These are phyloP conservation scores for Unio delphinus DNA, from an alignment of 2,888 invertebrate genomes.

Conservation along the genomic window DNA sequence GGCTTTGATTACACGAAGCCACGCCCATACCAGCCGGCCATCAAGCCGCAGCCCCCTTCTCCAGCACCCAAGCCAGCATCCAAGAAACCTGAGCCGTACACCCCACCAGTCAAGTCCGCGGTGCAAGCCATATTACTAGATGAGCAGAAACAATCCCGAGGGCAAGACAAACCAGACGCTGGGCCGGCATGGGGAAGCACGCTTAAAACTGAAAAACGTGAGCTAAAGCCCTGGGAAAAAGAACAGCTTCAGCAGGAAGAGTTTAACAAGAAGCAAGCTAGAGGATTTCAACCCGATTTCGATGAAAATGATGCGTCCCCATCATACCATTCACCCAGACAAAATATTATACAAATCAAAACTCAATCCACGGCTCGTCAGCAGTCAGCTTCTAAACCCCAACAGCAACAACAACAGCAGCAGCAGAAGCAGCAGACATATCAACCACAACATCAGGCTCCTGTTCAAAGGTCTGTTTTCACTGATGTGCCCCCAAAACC, in stretches of 20 bases:
- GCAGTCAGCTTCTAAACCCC: constrained; percentile 8
- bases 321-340: constrained; percentile 19
- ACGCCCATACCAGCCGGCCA: constrained; percentile 13
- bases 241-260: constrained; percentile 35
- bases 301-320: no score
- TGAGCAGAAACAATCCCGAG: background rate
- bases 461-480: constrained; percentile 33
- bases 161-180: constrained; percentile 18
- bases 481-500: constrained; percentile 35
- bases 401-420: no score
- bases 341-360: constrained; percentile 23
- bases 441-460: constrained; percentile 1
- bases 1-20: constrained; percentile 42
- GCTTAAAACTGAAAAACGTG: constrained; percentile 32
- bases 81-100: constrained; percentile 12
- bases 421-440: no score
- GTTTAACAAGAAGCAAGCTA: background rate
- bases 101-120: constrained; percentile 32
- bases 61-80: constrained; percentile 14
- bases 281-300: background rate
- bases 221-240: constrained; percentile 44
- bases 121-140: background rate
- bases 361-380: constrained; percentile 23
- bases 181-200: constrained; percentile 52
- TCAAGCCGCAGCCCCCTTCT: constrained; percentile 20